Percentiles rank a stretch among this genome's conserved stretches.
phyloP scores from a whole-genome alignment of 2,113 vertebrate species.

The Rhipidura dahli region DNA sequence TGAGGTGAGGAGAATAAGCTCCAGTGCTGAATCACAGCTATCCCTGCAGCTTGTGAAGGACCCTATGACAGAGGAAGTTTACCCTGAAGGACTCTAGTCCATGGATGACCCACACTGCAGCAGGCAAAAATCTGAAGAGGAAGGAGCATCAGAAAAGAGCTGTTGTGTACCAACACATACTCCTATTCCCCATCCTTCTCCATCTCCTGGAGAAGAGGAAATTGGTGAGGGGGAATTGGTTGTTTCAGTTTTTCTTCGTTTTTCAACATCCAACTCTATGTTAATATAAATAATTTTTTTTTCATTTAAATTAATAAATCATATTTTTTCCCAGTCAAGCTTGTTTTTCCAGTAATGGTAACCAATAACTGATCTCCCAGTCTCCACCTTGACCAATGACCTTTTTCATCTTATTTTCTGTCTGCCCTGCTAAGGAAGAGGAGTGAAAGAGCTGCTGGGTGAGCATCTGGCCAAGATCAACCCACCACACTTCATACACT shows the following conservation, averaged over 20 bases:
- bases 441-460: background rate
- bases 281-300: background rate
- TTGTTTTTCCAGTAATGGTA: background rate
- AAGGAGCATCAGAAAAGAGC: background rate
- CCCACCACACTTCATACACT: background rate
- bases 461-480: background rate
- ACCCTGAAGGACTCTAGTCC: background rate
- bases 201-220: background rate
- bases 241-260: background rate
- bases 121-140: background rate
- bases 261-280: background rate
- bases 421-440: background rate
- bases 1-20: background rate
- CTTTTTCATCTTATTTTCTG: background rate
- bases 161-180: background rate
- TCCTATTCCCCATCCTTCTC: background rate
- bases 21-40: fast-evolving
- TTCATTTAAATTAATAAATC: background rate
- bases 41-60: background rate
- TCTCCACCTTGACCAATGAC: background rate
- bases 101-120: background rate
- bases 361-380: background rate
- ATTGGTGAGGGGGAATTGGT: background rate
- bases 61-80: background rate
- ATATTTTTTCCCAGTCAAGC: background rate